Percentiles rank a stretch among this genome's conserved stretches.
phyloP scores from a whole-genome alignment of 2,888 invertebrate genomes.

The Halocaridina rubra region DNA sequence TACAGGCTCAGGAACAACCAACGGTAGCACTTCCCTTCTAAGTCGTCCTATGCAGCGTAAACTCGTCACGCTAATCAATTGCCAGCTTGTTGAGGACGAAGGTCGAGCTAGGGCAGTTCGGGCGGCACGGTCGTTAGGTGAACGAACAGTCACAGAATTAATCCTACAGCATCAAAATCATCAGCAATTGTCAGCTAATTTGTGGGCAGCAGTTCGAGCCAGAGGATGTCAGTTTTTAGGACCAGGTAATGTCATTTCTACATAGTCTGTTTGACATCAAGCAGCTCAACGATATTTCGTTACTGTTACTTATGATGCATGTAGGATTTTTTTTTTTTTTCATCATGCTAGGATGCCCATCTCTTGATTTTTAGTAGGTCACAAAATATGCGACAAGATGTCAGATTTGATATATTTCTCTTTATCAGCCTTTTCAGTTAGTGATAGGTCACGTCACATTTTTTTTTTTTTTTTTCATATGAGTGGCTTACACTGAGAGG shows the following conservation, averaged over 20 bases:
- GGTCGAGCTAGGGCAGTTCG: conserved; percentile 70
- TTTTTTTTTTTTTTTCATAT: no score
- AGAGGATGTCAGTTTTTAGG: conserved; percentile 98
- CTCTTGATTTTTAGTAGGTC: no score
- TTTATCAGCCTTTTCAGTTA: no score
- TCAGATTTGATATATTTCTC: no score
- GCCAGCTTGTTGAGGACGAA: conserved; percentile 91
- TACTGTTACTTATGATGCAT: no score
- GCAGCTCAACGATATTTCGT: no score
- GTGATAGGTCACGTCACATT: no score
- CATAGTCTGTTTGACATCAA: not conserved
- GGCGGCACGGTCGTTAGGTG: conserved; percentile 81
- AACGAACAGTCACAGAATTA: conserved; percentile 92
- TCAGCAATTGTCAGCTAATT: conserved; percentile 90
- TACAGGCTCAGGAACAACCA: conserved; percentile 47
- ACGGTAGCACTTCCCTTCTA: conserved; percentile 68
- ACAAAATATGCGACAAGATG: no score
- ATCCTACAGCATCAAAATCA: conserved; percentile 96
- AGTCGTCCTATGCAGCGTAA: conserved; percentile 97
- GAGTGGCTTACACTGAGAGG: no score
- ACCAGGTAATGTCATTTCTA: conserved; percentile 72
- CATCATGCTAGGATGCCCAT: no score
- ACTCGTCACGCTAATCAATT: conserved; percentile 90
- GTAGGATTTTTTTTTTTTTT: no score
- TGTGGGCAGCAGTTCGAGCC: conserved; percentile 97